Conservation (phyloP, 2,113 vertebrate species). For the Oplegnathus fasciatus region DNA sequence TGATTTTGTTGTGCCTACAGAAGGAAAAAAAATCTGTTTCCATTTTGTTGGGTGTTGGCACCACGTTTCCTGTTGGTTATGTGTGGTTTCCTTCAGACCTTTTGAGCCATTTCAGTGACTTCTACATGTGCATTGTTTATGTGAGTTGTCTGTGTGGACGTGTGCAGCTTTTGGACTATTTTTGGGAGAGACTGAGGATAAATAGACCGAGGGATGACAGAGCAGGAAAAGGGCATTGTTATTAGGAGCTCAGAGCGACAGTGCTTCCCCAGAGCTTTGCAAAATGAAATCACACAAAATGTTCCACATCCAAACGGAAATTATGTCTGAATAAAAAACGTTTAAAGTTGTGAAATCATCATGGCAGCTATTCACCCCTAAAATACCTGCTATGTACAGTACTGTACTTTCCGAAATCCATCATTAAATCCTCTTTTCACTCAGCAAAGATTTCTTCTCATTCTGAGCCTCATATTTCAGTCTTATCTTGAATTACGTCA, state of each 20-base stretch:
- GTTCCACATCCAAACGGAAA: conserved; percentile 42
- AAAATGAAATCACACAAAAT: conserved; percentile 38
- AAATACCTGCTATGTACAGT: conserved; percentile 22
- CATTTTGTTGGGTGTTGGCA: conserved; percentile 56
- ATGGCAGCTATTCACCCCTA: conserved; percentile 23
- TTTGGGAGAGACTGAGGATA: conserved; percentile 38
- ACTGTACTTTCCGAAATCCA: conserved; percentile 49
- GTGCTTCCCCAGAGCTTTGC: conserved; percentile 1
- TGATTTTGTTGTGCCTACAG: conserved; percentile 20
- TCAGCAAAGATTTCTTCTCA: conserved; percentile 41
- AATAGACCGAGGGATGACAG: conserved; percentile 50
- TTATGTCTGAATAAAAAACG: conserved; percentile 42
- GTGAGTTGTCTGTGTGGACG: conserved; percentile 21
- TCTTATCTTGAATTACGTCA: conserved; percentile 64
- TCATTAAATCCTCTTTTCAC: conserved; percentile 63
- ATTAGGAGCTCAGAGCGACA: conserved; percentile 36
- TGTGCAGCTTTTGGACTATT: conserved; percentile 65
- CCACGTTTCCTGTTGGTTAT: conserved; percentile 60
- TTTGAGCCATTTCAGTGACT: conserved; percentile 54
- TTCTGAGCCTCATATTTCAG: conserved; percentile 60
- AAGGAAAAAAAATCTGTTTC: conserved; percentile 5
- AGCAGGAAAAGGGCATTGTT: conserved; percentile 72
- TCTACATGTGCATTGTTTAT: conserved; percentile 58
- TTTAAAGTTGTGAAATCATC: conserved; percentile 35
- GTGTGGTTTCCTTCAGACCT: conserved; percentile 50